Evolutionary conservation across 1,140 invertebrate species (phyloP), one percentile per base, ranked within the genome.

Genomic region (Solen grandis): DNA sequence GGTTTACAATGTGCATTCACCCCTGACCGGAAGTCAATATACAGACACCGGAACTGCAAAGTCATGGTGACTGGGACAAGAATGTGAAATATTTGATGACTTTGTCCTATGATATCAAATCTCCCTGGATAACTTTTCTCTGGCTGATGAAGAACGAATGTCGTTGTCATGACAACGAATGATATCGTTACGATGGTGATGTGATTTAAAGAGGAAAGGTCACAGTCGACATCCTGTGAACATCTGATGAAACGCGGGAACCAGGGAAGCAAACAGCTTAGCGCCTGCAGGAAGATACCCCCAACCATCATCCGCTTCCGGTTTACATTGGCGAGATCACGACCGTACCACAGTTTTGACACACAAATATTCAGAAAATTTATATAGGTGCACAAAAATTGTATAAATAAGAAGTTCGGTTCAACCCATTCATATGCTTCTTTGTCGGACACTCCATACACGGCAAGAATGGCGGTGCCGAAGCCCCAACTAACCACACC

Each of bases 81-180:
- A n/a, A 92, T 78, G 74, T 93, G 92, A 54, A 93, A 89, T 8
- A 91, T 81, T 68, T 93, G 92, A 82, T 93, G 92, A 54, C 92
- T 90, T 57, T 93, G 90, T 0, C 92, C 92, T 19, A 92, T 57
- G 62, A 92, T 86, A 79, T 93, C 92, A 83, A 92, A 93, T 25
- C 80, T 79, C 16, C 92, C 92, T 1, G 92, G 92, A 16, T 82
- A 87, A 27, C 88, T 82, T n/a, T 88, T 83, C 73, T 93, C 92
- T 10, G 92, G 92, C 29, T 90, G 41, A 72, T 92, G 91, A 19
- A 88, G 86, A 0, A 86, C 84, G 80, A 92, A 93, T 70, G 90
- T 88, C 33, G 92, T 86, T 10, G 82, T 86, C 65, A 81, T 80
- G 5, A 75, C 14, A 16, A 69, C 25, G 41, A 85, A 75, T 5